Evolutionary conservation across 2,888 invertebrate genomes (phyloP).

Genomic region (Buathra laborator): DNA sequence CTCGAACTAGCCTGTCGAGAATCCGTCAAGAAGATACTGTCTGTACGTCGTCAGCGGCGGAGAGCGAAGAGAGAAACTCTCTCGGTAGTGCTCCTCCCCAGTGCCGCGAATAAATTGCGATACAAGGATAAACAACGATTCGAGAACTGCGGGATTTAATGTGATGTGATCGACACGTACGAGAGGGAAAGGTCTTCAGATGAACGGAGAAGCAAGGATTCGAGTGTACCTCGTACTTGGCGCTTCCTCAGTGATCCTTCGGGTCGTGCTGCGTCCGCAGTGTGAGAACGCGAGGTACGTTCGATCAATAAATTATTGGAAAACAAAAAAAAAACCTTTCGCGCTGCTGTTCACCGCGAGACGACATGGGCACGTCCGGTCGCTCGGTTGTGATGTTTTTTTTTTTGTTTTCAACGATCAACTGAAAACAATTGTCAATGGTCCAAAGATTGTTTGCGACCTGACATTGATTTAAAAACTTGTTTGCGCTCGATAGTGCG

Average conservation of each 20-base stretch:
- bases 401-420: neutral
- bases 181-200: slow-evolving; percentile 29
- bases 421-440: neutral
- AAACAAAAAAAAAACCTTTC: slow-evolving; percentile 57
- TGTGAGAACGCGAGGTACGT: slow-evolving; percentile 77
- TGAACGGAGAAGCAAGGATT: slow-evolving; percentile 26
- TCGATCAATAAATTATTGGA: slow-evolving; percentile 81
- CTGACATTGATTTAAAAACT: neutral
- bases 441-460: neutral
- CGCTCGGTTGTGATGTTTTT: neutral
- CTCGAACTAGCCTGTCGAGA: neutral
- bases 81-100: slow-evolving; percentile 11
- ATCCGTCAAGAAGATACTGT: slow-evolving; percentile 25
- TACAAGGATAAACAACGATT: slow-evolving; percentile 24
- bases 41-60: slow-evolving; percentile 17
- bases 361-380: neutral
- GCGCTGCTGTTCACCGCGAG: slow-evolving; percentile 23
- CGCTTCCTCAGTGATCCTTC: slow-evolving; percentile 52
- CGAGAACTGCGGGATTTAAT: neutral
- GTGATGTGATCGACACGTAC: slow-evolving; percentile 18
- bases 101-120: slow-evolving; percentile 41
- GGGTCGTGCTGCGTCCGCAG: slow-evolving; percentile 62
- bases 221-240: slow-evolving; percentile 42
- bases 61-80: slow-evolving; percentile 4
- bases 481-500: neutral